Conservation (phyloP, 2,888 invertebrate species). For the Frankliniella fusca region DNA sequence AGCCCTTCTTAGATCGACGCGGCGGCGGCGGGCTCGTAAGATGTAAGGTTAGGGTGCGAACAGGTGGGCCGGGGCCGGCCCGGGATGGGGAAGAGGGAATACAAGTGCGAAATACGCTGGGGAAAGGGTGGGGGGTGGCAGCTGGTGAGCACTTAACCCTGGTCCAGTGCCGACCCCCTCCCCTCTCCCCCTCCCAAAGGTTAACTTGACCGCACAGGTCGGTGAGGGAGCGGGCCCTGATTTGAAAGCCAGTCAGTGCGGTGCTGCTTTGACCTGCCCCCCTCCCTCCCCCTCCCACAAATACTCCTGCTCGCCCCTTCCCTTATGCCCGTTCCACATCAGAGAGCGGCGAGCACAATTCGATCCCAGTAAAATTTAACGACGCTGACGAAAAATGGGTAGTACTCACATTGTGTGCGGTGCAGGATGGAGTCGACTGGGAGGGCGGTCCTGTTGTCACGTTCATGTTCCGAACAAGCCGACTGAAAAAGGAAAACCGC, state of each 20-base stretch:
- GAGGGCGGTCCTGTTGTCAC: background rate
- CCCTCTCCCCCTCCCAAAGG: background rate
- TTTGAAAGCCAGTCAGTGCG: too few relatives aligned
- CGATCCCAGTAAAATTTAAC: conserved; percentile 12
- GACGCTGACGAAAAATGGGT: background rate
- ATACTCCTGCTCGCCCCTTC: background rate
- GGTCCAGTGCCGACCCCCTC: background rate
- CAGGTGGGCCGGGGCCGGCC: too few relatives aligned
- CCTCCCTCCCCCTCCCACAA: too few relatives aligned
- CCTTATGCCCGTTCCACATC: background rate
- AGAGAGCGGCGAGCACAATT: background rate
- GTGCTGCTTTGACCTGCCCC: background rate
- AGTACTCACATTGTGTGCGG: background rate
- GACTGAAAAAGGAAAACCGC: background rate
- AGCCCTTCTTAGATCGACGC: too few relatives aligned
- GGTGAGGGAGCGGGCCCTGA: background rate
- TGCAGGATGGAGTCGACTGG: background rate
- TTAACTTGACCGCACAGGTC: background rate
- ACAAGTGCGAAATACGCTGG: too few relatives aligned
- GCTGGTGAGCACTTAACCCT: too few relatives aligned
- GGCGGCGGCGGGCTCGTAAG: background rate
- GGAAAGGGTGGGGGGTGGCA: too few relatives aligned
- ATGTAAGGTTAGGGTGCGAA: too few relatives aligned
- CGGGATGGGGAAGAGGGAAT: too few relatives aligned
- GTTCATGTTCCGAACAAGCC: background rate